Conservation (phyloP, 2,797 vertebrate genomes). For the Psittacula echo region DNA sequence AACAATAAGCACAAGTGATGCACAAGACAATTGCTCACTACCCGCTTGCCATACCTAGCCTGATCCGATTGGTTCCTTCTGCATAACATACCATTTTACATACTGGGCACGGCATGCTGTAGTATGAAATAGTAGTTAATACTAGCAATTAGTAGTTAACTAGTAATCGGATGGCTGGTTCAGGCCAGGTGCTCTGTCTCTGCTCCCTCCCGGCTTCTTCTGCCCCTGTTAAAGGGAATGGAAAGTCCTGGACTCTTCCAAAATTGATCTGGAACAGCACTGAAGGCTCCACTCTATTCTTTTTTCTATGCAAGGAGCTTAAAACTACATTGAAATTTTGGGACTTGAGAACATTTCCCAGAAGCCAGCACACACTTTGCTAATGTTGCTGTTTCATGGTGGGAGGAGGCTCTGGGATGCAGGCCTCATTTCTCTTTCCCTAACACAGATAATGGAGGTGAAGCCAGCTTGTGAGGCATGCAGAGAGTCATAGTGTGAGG, state of each 20-base stretch:
- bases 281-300: background rate
- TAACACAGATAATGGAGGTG: background rate
- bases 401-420: background rate
- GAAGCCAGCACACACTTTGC: background rate
- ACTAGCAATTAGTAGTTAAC: too few relatives aligned
- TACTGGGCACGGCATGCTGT: too few relatives aligned
- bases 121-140: too few relatives aligned
- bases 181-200: too few relatives aligned
- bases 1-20: background rate
- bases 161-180: too few relatives aligned
- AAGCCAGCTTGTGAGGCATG: background rate
- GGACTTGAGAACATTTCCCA: background rate
- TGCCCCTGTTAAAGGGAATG: background rate
- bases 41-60: background rate
- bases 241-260: background rate
- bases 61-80: too few relatives aligned
- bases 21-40: background rate
- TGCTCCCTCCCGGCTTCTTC: too few relatives aligned
- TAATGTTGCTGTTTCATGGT: background rate
- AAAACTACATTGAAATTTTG: background rate
- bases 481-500: background rate
- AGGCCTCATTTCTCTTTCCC: background rate
- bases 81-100: too few relatives aligned
- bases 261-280: background rate
- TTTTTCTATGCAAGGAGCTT: background rate